Percentiles rank a stretch among this genome's conserved stretches.
Conservation (phyloP, 1,140 invertebrate genomes). For the Drosophila kikkawai region DNA sequence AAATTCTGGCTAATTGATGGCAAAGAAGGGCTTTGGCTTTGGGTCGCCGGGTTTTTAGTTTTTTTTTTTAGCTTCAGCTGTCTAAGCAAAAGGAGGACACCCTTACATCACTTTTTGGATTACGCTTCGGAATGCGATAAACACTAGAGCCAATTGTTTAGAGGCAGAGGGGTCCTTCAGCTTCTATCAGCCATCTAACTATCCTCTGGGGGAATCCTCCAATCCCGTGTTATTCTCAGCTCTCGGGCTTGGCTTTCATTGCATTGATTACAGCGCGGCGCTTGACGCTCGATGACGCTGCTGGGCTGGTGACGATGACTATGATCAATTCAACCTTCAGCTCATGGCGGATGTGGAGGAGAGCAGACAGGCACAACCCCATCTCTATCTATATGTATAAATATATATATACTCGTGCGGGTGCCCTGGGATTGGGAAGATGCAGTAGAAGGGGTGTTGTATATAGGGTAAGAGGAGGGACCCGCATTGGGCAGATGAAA, state of each 20-base stretch:
- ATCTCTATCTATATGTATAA: neutral
- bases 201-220: neutral
- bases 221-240: neutral
- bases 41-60: neutral
- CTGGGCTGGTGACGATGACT: conserved; percentile 12
- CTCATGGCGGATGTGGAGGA: conserved; percentile 36
- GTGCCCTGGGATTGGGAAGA: neutral
- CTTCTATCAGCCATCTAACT: neutral
- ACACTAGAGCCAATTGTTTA: conserved; percentile 12
- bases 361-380: conserved; percentile 29
- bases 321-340: conserved; percentile 79
- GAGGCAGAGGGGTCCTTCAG: conserved; percentile 20
- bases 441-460: neutral
- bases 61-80: conserved; percentile 7
- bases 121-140: conserved; percentile 20
- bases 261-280: conserved; percentile 32
- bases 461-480: neutral
- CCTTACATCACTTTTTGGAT: conserved; percentile 22
- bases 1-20: conserved; percentile 19
- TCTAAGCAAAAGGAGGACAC: conserved; percentile 3
- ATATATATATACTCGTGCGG: conserved; percentile 18
- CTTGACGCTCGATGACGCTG: conserved; percentile 12
- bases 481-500: conserved; percentile 46
- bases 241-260: neutral
- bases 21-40: conserved; percentile 7